Evolutionary conservation across 2,113 vertebrate species (phyloP), one percentile per base, ranked within the genome.

Genomic region (Syrrhaptes paradoxus): DNA sequence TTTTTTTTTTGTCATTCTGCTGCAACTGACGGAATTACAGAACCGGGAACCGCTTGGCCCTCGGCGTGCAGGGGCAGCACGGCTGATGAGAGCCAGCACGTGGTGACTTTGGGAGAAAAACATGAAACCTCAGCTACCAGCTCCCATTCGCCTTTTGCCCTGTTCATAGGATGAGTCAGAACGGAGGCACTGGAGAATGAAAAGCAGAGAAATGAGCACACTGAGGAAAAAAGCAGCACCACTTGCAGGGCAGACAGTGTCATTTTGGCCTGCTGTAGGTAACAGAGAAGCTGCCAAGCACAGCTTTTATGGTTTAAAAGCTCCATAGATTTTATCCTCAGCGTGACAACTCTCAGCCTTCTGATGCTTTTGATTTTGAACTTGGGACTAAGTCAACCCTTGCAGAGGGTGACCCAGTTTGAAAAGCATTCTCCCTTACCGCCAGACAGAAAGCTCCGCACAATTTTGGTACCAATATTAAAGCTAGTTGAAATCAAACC

Each of bases 351-450:
- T 65, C 51, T 45, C 29, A 19, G 46, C 31, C 91, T 87, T 91
- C 43, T 90, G 55, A 80, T 88, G 51, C 67, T 70, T 95, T 88
- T 87, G 67, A 55, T 71, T 88, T 89, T 67, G 63, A 95, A 89
- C 59, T 78, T 62, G 17, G 17, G 55, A 94, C 71, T 94, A 55
- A 79, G 14, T 55, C 90, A 32, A 31, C 34, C 38, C 58, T 85
- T 85, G 59, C 62, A 76, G 46, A 87, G 43, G 3, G 24, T n/a
- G 58, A 87, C 28, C 45, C 41, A 48, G 14, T 76, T 85, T 76
- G 67, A 83, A 85, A 95, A 88, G 8, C 0, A 0, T 31, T 68
- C 70, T 80, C 31, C 16, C 59, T 24, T 58, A 51, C 10, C 62
- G 71, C 59, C 55, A 77, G 74, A n/a, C 26, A 71, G 49, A 85